These are phyloP conservation scores for Thera obeliscata DNA, from an alignment of 2,888 invertebrate species.

Conservation along the genomic window DNA sequence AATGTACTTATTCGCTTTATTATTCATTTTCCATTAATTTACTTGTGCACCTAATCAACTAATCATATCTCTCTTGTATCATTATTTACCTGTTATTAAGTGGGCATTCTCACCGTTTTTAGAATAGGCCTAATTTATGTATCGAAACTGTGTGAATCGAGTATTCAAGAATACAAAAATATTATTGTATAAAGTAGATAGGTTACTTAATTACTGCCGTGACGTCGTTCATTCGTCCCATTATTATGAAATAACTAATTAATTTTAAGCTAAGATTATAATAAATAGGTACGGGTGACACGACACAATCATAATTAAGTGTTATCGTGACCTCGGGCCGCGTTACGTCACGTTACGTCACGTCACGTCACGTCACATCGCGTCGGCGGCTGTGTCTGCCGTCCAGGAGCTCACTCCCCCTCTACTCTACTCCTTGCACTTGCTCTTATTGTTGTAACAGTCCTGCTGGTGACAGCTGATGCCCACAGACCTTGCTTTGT, in stretches of 20 bases:
- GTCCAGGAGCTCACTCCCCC: not conserved
- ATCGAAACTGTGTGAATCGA: not conserved
- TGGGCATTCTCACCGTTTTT: not conserved
- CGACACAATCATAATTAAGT: not conserved
- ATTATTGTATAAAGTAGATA: not conserved
- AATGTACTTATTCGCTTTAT: not conserved
- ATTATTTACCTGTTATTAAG: not conserved
- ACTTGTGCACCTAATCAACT: not conserved
- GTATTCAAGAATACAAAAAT: not conserved
- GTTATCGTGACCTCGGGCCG: not conserved
- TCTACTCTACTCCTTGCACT: not conserved
- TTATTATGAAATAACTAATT: too few relatives aligned
- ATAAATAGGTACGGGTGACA: not conserved
- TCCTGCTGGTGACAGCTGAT: too few relatives aligned
- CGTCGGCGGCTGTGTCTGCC: not conserved
- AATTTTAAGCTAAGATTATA: not conserved
- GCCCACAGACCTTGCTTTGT: too few relatives aligned
- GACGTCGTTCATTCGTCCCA: not conserved
- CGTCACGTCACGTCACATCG: not conserved
- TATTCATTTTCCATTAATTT: not conserved
- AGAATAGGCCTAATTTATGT: not conserved
- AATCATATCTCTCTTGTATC: not conserved
- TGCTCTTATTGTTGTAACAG: not conserved
- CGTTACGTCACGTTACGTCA: not conserved
- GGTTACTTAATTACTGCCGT: not conserved